These are phyloP conservation scores for Lindbergichthys nudifrons DNA, from an alignment of 2,797 vertebrate species.

Conservation along the genomic window DNA sequence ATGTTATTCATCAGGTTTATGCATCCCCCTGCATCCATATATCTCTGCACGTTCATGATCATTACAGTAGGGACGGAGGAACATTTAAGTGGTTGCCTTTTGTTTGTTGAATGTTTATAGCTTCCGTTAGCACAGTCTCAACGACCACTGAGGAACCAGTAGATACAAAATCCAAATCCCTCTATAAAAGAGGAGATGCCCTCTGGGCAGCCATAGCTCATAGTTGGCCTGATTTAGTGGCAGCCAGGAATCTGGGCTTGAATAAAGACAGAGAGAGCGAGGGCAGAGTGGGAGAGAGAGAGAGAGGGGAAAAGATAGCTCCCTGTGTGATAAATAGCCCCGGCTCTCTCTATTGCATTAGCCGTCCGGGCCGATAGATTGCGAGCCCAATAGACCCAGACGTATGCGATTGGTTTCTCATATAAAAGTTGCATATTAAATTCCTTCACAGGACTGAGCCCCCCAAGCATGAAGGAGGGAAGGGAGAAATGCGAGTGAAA, in stretches of 20 bases:
- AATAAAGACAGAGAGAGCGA: constrained; percentile 82
- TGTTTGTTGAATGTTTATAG: constrained; percentile 82
- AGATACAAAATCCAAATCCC: constrained; percentile 85
- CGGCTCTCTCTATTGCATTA: constrained; percentile 87
- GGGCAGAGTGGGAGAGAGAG: constrained; percentile 73
- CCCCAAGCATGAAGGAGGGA: constrained; percentile 80
- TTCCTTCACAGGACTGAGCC: constrained; percentile 87
- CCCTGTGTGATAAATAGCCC: constrained; percentile 88
- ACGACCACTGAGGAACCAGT: constrained; percentile 82
- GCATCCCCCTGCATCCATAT: constrained; percentile 57
- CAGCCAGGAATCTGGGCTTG: constrained; percentile 83
- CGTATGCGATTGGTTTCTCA: constrained; percentile 89
- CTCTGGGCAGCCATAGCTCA: constrained; percentile 84
- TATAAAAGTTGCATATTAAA: constrained; percentile 91
- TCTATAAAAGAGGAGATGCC: constrained; percentile 82
- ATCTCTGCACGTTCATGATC: constrained; percentile 66
- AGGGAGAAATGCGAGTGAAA: constrained; percentile 75
- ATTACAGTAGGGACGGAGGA: constrained; percentile 70
- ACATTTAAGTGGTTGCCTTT: constrained; percentile 76
- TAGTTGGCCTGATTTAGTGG: constrained; percentile 87
- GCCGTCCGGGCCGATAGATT: constrained; percentile 88
- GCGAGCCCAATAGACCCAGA: constrained; percentile 87
- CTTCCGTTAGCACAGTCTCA: constrained; percentile 79
- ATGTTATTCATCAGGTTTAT: constrained; percentile 73
- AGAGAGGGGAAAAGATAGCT: constrained; percentile 80